These are phyloP conservation scores for Parauchenoglanis ngamensis DNA, from an alignment of 2,797 vertebrate genomes.

Conservation along the genomic window DNA sequence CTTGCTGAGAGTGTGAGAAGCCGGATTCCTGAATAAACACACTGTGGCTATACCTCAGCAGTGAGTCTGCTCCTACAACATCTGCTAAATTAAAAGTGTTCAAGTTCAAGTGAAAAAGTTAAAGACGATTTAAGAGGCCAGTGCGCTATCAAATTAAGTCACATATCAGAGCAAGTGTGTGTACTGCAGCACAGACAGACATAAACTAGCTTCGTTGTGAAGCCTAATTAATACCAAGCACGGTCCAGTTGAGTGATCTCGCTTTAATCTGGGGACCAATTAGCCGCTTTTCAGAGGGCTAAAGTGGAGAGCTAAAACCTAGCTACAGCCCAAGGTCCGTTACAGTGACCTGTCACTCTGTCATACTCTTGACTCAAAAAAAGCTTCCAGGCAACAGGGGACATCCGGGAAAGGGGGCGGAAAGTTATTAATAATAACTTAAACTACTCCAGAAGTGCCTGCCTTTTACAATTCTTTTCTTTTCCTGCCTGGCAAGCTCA, in stretches of 20 bases:
- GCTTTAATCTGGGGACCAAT: conserved; percentile 74
- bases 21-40: not conserved
- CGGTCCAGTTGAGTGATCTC: conserved; percentile 61
- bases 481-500: conserved; percentile 5
- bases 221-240: conserved; percentile 69
- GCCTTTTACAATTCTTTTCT: not conserved
- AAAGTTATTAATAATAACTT: conserved; percentile 43
- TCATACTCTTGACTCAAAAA: conserved; percentile 36
- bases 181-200: conserved; percentile 11
- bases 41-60: not conserved
- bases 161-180: conserved; percentile 14
- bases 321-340: conserved; percentile 54
- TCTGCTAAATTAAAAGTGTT: conserved; percentile 37
- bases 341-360: conserved; percentile 57
- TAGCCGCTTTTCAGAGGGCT: conserved; percentile 62
- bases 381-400: conserved; percentile 52
- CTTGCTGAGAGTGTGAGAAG: not conserved
- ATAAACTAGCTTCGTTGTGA: conserved; percentile 41
- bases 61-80: not conserved
- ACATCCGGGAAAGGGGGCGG: conserved; percentile 13
- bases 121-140: conserved; percentile 40
- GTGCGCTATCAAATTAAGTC: conserved; percentile 26
- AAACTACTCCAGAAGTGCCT: conserved; percentile 22
- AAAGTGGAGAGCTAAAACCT: conserved; percentile 51
- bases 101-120: conserved; percentile 35